Evolutionary conservation across 2,113 vertebrate species (phyloP).

Genomic region (Corythornis vintsioides): DNA sequence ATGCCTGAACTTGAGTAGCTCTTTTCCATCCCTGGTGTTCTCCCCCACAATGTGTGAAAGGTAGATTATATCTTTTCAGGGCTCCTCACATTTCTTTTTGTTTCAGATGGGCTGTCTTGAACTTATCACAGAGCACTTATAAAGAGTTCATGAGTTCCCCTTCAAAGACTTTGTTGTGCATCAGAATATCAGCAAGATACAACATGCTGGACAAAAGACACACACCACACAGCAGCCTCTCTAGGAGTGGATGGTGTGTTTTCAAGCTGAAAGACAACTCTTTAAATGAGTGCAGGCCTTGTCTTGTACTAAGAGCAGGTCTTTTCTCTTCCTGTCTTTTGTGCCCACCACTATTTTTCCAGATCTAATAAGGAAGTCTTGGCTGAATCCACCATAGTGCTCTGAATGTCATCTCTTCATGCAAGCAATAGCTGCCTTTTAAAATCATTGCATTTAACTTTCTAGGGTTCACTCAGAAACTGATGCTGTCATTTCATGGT

Average conservation of each 20-base stretch:
- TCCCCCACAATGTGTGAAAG: not conserved
- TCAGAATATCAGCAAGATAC: not conserved
- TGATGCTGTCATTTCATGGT: not conserved
- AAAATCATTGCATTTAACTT: not conserved
- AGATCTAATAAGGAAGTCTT: not conserved
- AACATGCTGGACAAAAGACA: not conserved
- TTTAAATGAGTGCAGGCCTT: not conserved
- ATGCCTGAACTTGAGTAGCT: not conserved
- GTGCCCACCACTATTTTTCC: not conserved
- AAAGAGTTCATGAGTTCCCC: not conserved
- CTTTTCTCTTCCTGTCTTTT: not conserved
- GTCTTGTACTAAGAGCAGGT: not conserved
- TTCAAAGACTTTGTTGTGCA: not conserved
- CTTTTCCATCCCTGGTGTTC: not conserved
- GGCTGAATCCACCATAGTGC: not conserved
- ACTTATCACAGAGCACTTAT: not conserved
- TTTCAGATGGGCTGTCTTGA: not conserved
- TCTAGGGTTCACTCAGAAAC: not conserved
- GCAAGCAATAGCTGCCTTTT: not conserved
- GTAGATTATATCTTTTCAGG: not conserved
- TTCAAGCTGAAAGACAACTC: slow-evolving; percentile 7
- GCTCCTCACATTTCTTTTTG: not conserved
- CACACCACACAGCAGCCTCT: not conserved
- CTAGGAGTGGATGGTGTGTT: not conserved
- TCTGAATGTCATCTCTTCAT: not conserved